A percentile compares a stretch with the other conserved stretches of the same genome.
These are phyloP conservation scores for Conopomorpha cramerella DNA, from an alignment of 1,140 invertebrate genomes.

Conservation along the genomic window DNA sequence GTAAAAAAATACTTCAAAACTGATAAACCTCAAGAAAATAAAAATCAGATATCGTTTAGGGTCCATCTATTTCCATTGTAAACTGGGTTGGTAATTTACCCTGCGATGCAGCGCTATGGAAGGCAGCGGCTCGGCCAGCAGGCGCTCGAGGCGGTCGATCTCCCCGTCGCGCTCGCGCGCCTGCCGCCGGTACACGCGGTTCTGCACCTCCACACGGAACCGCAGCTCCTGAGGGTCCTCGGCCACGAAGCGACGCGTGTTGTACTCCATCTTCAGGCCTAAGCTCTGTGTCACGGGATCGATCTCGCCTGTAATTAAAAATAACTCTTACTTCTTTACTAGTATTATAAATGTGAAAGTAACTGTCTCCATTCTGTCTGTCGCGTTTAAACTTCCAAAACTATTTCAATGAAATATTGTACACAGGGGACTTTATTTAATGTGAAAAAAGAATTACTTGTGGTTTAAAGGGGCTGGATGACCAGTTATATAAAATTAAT, in stretches of 20 bases:
- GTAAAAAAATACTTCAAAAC: too few relatives aligned
- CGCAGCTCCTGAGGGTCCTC: slow-evolving; percentile 78
- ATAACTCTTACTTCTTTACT: too few relatives aligned
- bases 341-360: too few relatives aligned
- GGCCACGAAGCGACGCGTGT: slow-evolving; percentile 77
- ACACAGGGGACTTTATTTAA: neutral
- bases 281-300: slow-evolving; percentile 86
- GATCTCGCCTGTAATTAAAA: slow-evolving; percentile 67
- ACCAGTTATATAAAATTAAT: too few relatives aligned
- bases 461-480: too few relatives aligned
- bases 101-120: slow-evolving; percentile 61
- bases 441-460: slow-evolving; percentile 38
- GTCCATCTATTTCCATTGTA: too few relatives aligned
- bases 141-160: slow-evolving; percentile 74
- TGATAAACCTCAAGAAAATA: too few relatives aligned
- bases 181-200: slow-evolving; percentile 85
- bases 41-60: too few relatives aligned
- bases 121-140: slow-evolving; percentile 62
- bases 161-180: slow-evolving; percentile 80
- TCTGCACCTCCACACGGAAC: slow-evolving; percentile 88
- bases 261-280: slow-evolving; percentile 85
- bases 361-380: too few relatives aligned
- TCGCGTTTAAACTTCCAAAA: too few relatives aligned
- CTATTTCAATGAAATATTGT: too few relatives aligned
- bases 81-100: too few relatives aligned